Base-by-base conservation (phyloP, 2,797 vertebrate species). In the Alexandromys oeconomus region DNA sequence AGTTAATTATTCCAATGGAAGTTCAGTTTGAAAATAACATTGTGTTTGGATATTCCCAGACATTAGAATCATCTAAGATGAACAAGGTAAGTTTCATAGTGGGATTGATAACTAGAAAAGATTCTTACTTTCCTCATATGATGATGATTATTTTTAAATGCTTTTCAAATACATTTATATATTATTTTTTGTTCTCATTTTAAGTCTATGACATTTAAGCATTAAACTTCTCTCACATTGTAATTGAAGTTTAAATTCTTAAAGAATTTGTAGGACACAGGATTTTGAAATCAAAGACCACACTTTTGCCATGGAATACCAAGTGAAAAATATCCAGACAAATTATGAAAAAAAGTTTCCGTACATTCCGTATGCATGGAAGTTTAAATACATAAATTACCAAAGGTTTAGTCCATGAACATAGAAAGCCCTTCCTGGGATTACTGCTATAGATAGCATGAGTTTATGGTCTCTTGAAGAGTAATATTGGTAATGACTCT, bases 31-130 rank as follows among this genome's bases (percentile, higher is more conserved):
- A 89, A 78, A 29, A 73, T 10, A 6, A 10, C 14, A 69, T 46
- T 74, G 2, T 59, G 6, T 46, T 29, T 67, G 80, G 43, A 63
- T 29, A 43, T 37, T 34, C 7, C 9, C 10, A 65, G 59, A 31
- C 3, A 51, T 86, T 76, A 63, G 10, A 74, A 67, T 25, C 67
- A 93, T n/a, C 43, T 17, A 29, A 54, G 67, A 91, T 12, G 9
- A 69, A 21, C 29, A 81, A 51, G 51, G 88, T 93, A 91, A 93
- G 61, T 43, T 65, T 93, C 61, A 61, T 21, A 82, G 6, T 46
- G 10, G 6, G 51, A 34, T 9, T 93, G 48, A 51, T 51, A 31
- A 25, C 85, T 51, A 46, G 7, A 61, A 59, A 82, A 76, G 6
- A 73, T n/a, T 40, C 3, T 80, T 73, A 51, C 1, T 65, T 89